Conservation (phyloP, 1,140 invertebrate species). For the Solenopsis fugax region DNA sequence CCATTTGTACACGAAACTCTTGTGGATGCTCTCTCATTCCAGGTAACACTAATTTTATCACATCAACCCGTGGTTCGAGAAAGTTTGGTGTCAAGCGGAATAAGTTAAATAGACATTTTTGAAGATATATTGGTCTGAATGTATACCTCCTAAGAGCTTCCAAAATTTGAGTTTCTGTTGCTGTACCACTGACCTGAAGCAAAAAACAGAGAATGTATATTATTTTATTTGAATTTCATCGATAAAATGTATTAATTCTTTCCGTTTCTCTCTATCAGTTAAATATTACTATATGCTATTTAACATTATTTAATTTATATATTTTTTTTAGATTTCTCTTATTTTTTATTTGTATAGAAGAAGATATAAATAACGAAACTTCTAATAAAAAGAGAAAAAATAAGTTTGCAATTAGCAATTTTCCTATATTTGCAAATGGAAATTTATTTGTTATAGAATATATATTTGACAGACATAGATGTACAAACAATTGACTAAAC, state of each 20-base stretch:
- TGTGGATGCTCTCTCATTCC: constrained; percentile 90
- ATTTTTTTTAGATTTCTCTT: background rate
- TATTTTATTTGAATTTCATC: constrained; percentile 35
- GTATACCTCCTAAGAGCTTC: constrained; percentile 89
- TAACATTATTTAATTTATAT: constrained; percentile 4
- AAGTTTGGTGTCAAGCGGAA: constrained; percentile 90
- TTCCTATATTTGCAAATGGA: constrained; percentile 33
- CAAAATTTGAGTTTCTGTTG: constrained; percentile 89
- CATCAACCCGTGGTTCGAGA: constrained; percentile 89
- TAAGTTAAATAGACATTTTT: constrained; percentile 91
- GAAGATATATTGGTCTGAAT: constrained; percentile 89
- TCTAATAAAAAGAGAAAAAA: background rate
- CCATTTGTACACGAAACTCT: constrained; percentile 92
- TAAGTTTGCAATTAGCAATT: background rate
- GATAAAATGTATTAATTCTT: background rate
- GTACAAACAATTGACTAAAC: background rate
- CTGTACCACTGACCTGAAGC: constrained; percentile 89
- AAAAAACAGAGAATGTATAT: constrained; percentile 59
- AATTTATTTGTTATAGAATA: constrained; percentile 38
- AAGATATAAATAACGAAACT: constrained; percentile 6
- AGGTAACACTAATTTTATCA: constrained; percentile 91
- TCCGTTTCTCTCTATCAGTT: background rate
- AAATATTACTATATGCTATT: background rate
- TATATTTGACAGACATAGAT: background rate
- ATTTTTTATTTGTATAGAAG: background rate